Conservation (phyloP, 2,113 vertebrate genomes). For the Gracilinanus agilis region DNA sequence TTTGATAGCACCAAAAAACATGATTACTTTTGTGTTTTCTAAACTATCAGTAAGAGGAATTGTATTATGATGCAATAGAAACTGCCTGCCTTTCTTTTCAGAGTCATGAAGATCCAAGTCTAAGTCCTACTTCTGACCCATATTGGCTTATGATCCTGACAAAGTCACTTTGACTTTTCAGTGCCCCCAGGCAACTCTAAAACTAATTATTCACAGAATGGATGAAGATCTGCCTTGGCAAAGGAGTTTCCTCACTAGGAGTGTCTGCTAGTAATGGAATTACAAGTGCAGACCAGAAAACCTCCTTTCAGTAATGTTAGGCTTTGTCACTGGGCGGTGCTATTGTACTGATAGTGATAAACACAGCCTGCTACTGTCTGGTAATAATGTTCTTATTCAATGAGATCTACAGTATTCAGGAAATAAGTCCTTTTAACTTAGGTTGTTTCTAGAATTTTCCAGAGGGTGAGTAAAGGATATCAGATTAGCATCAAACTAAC, state of each 20-base stretch:
- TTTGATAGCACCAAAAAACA: background rate
- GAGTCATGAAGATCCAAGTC: background rate
- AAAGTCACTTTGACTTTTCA: background rate
- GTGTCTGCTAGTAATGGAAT: background rate
- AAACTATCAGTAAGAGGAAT: background rate
- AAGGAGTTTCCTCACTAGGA: background rate
- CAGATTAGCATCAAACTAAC: slow-evolving; percentile 16
- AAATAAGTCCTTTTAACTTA: slow-evolving; percentile 21
- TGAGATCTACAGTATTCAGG: background rate
- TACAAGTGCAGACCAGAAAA: background rate
- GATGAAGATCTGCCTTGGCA: background rate
- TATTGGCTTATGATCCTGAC: background rate
- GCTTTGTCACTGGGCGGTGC: slow-evolving; percentile 50
- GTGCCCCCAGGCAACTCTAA: background rate
- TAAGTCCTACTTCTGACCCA: background rate
- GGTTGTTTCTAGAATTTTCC: slow-evolving; percentile 28
- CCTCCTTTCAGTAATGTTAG: background rate
- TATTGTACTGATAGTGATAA: slow-evolving; percentile 46
- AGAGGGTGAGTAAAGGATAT: slow-evolving; percentile 6
- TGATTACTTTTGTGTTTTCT: background rate
- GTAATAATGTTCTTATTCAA: slow-evolving; percentile 17
- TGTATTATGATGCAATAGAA: background rate
- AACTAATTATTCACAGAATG: background rate
- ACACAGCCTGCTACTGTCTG: background rate
- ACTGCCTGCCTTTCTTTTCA: background rate